These are phyloP conservation scores for Noturus placidus DNA, from an alignment of 2,113 vertebrate genomes.

Conservation along the genomic window DNA sequence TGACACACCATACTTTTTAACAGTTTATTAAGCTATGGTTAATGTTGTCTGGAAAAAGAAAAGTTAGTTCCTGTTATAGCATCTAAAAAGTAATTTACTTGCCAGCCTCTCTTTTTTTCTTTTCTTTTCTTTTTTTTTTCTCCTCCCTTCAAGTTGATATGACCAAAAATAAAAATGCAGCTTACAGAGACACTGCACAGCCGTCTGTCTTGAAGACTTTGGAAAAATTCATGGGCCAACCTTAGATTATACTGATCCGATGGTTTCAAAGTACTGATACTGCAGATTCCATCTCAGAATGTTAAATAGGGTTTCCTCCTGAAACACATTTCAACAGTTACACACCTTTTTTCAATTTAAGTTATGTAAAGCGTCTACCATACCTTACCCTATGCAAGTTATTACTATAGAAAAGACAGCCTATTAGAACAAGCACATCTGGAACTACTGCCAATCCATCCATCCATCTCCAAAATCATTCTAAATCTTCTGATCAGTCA, in stretches of 20 bases:
- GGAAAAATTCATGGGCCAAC: neutral
- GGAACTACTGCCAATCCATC: no score
- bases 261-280: no score
- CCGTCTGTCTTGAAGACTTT: neutral
- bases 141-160: neutral
- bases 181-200: neutral
- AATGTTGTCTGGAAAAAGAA: neutral
- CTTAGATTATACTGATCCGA: neutral
- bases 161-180: neutral
- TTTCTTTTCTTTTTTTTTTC: neutral
- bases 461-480: no score
- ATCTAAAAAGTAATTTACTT: neutral
- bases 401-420: neutral
- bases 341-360: neutral
- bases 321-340: neutral
- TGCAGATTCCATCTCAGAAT: no score
- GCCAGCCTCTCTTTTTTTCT: neutral
- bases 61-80: neutral
- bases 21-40: no score
- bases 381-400: no score
- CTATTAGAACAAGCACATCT: no score
- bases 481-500: neutral
- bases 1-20: neutral
- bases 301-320: neutral
- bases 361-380: neutral